phyloP scores from a whole-genome alignment of 2,797 vertebrate species.

The Nannoperca obscura region DNA sequence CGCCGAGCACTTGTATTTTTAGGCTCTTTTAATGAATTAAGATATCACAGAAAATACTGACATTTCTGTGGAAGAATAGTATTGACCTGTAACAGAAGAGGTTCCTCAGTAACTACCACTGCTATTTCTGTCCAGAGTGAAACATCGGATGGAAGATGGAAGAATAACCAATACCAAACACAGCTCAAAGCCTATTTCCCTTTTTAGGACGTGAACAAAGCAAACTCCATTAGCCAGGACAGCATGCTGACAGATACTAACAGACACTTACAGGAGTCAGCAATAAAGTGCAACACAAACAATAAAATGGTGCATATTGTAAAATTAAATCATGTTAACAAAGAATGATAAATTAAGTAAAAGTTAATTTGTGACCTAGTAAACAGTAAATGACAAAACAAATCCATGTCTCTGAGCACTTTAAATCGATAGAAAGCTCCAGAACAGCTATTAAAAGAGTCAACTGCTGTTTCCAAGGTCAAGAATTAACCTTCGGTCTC shows the following conservation, averaged over 20 bases:
- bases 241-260: neutral
- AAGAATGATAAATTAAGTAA: neutral
- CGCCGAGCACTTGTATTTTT: neutral
- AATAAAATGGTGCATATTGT: neutral
- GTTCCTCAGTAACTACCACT: neutral
- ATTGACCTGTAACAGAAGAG: neutral
- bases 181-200: conserved; percentile 26
- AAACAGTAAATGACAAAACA: neutral
- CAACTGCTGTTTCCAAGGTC: neutral
- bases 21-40: neutral
- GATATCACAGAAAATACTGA: neutral
- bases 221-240: conserved; percentile 25
- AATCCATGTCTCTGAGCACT: neutral
- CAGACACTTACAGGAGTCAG: neutral
- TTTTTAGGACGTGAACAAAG: conserved; percentile 25
- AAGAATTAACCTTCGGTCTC: neutral
- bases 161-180: conserved; percentile 11
- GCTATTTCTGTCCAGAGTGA: conserved; percentile 16
- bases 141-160: conserved; percentile 13
- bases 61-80: neutral
- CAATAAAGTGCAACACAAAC: conserved; percentile 6
- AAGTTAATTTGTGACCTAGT: neutral
- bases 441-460: neutral
- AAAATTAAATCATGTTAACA: neutral
- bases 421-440: neutral